These are phyloP conservation scores for Ceriagrion tenellum DNA, from an alignment of 2,888 invertebrate species.

Conservation along the genomic window DNA sequence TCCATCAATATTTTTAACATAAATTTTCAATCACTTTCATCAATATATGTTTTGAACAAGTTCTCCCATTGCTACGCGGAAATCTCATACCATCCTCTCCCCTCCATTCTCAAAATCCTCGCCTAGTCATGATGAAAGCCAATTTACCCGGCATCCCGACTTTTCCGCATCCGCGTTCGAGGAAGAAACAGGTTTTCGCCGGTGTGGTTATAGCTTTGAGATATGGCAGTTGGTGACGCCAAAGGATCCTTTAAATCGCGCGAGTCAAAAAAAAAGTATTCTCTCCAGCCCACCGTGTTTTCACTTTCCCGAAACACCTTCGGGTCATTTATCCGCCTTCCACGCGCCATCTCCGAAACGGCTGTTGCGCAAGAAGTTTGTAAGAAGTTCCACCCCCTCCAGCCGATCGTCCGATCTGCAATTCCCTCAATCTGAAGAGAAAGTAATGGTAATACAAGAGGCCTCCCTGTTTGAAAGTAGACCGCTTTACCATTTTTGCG, in stretches of 20 bases:
- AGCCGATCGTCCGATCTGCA: neutral
- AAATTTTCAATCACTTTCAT: no score
- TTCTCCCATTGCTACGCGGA: neutral
- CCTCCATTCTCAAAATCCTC: neutral
- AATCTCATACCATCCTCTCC: neutral
- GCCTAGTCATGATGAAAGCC: neutral
- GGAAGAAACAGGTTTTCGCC: constrained; percentile 22
- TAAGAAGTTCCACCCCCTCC: neutral
- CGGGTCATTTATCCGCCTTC: no score
- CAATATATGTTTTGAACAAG: no score
- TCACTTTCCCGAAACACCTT: neutral
- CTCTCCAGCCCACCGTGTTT: neutral
- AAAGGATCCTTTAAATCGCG: constrained; percentile 20
- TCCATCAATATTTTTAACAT: no score
- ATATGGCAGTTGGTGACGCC: neutral
- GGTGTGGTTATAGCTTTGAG: constrained; percentile 2
- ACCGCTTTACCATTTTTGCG: neutral
- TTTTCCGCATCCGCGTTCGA: constrained; percentile 21
- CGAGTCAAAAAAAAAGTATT: neutral
- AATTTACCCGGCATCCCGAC: neutral
- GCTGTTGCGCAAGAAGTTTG: neutral
- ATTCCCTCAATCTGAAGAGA: neutral
- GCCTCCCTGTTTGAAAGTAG: neutral
- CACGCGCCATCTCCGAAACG: neutral
- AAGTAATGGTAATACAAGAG: neutral